These are phyloP conservation scores for Pantherophis alleghaniensis DNA, from an alignment of 2,797 vertebrate species.

Conservation along the genomic window DNA sequence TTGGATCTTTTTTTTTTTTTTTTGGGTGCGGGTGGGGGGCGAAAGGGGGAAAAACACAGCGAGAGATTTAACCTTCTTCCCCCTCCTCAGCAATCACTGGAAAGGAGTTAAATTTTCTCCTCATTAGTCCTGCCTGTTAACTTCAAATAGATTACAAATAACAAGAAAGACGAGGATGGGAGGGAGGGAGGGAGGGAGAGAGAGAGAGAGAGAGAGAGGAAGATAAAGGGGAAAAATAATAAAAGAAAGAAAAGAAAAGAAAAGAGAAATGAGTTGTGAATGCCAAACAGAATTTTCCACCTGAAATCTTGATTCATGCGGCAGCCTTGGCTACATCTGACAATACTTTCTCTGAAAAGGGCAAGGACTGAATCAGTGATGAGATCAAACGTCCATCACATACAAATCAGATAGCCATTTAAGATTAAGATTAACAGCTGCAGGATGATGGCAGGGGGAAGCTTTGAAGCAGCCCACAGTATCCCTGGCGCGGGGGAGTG, in stretches of 20 bases:
- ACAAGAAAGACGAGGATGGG: background rate
- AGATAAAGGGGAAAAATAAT: background rate
- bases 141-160: background rate
- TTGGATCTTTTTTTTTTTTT: background rate
- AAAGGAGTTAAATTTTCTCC: background rate
- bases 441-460: slow-evolving; percentile 39
- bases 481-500: slow-evolving; percentile 19
- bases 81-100: background rate
- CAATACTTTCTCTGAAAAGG: slow-evolving; percentile 53
- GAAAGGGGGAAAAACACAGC: background rate
- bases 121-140: background rate
- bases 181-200: background rate
- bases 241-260: background rate
- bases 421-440: slow-evolving; percentile 56
- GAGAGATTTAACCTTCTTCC: background rate
- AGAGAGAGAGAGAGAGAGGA: background rate
- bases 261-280: slow-evolving; percentile 7
- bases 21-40: rapidly evolving
- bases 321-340: slow-evolving; percentile 13
- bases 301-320: slow-evolving; percentile 38
- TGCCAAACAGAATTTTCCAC: slow-evolving; percentile 40
- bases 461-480: slow-evolving; percentile 41
- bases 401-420: slow-evolving; percentile 58
- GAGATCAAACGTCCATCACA: slow-evolving; percentile 52
- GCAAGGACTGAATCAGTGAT: slow-evolving; percentile 49